Percentiles rank a stretch among this genome's conserved stretches.
Evolutionary conservation across 2,797 vertebrate genomes (phyloP).

Genomic region (Mus minutoides): DNA sequence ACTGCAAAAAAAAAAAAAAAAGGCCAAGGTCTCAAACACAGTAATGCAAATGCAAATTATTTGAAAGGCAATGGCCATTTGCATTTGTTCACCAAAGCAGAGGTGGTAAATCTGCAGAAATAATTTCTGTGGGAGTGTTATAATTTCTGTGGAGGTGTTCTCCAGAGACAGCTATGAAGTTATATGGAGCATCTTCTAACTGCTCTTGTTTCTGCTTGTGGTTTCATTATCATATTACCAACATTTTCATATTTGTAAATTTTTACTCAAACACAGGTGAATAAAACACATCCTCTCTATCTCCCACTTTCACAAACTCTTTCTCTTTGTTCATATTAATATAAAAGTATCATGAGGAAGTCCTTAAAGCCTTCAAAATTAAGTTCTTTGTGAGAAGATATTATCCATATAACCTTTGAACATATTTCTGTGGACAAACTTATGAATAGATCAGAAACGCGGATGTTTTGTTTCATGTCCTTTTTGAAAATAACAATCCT

Average conservation of each 20-base stretch:
- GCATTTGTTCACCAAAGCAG: conserved; percentile 68
- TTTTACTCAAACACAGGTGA: neutral
- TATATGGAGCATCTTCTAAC: conserved; percentile 67
- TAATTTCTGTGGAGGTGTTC: conserved; percentile 66
- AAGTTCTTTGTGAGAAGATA: neutral
- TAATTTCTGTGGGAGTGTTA: conserved; percentile 59
- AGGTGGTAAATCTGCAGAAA: conserved; percentile 65
- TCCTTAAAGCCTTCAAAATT: neutral
- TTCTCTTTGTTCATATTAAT: neutral
- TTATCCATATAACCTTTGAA: neutral
- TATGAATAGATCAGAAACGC: neutral
- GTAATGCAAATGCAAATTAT: conserved; percentile 74
- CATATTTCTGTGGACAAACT: neutral
- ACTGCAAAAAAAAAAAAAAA: conserved; percentile 75
- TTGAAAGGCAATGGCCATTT: conserved; percentile 71
- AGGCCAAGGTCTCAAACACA: conserved; percentile 59
- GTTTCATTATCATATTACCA: conserved; percentile 45
- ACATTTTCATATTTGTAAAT: conserved; percentile 33
- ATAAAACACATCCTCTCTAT: neutral
- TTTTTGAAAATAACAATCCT: neutral
- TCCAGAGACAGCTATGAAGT: conserved; percentile 62
- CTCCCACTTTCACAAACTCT: neutral
- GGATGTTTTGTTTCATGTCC: neutral
- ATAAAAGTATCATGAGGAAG: neutral
- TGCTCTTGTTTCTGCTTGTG: conserved; percentile 71